Evolutionary conservation across 2,113 vertebrate species (phyloP).

Genomic region (Ranitomeya imitator): DNA sequence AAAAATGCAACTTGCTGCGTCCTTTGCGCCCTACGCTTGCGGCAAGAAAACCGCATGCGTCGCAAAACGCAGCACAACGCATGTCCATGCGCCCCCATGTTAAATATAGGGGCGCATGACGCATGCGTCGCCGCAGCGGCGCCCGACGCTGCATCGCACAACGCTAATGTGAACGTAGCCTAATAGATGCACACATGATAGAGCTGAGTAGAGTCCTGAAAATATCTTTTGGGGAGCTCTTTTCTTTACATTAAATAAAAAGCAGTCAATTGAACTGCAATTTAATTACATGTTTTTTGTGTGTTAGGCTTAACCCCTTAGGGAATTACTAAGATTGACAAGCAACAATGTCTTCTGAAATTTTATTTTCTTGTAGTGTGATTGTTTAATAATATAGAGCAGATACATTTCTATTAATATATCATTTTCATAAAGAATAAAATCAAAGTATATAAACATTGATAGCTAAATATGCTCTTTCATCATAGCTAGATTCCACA

Average conservation of each 20-base stretch:
- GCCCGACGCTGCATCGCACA: too few relatives aligned
- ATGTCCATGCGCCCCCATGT: too few relatives aligned
- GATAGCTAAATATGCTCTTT: too few relatives aligned
- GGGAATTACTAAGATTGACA: slow-evolving; percentile 36
- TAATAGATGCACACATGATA: neutral
- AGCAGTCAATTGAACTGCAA: slow-evolving; percentile 37
- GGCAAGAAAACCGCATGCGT: too few relatives aligned
- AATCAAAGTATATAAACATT: neutral
- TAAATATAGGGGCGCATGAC: too few relatives aligned
- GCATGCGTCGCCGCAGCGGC: too few relatives aligned
- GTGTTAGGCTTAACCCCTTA: neutral
- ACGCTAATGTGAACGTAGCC: too few relatives aligned
- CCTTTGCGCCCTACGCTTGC: too few relatives aligned
- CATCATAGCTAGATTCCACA: too few relatives aligned
- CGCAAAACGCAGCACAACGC: too few relatives aligned
- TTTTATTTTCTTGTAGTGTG: neutral
- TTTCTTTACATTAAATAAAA: slow-evolving; percentile 24
- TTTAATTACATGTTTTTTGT: slow-evolving; percentile 28
- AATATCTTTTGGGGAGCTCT: neutral
- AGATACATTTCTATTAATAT: neutral
- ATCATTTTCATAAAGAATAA: neutral
- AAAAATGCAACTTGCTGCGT: too few relatives aligned
- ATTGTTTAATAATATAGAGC: neutral
- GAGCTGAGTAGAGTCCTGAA: neutral
- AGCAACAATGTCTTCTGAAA: slow-evolving; percentile 13